These are phyloP conservation scores for Hermaeophaga mercurialis DNA, from an alignment of 2,888 invertebrate genomes.

Conservation along the genomic window DNA sequence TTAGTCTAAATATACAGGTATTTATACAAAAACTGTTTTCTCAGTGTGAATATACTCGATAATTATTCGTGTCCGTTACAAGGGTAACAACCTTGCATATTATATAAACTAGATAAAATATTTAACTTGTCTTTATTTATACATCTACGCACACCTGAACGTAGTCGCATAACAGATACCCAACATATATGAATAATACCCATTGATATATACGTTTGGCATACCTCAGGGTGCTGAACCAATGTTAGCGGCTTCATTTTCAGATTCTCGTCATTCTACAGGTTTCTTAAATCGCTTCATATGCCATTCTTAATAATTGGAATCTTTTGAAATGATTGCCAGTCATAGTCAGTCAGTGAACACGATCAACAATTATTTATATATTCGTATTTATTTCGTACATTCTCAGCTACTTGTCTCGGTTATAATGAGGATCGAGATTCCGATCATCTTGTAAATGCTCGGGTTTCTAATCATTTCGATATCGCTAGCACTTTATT, in stretches of 20 bases:
- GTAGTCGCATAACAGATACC: too few species aligned
- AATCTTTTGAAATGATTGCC: slow-evolving; percentile 14
- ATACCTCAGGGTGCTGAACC: slow-evolving; percentile 28
- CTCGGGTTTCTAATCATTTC: too few species aligned
- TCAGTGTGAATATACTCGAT: too few species aligned
- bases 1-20: too few species aligned
- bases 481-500: too few species aligned
- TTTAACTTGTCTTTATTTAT: too few species aligned
- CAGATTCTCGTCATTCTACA: slow-evolving; percentile 30
- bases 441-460: slow-evolving; percentile 9
- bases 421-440: slow-evolving; percentile 9
- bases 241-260: slow-evolving; percentile 30
- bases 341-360: slow-evolving; percentile 6
- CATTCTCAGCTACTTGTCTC: neutral
- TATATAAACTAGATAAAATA: too few species aligned
- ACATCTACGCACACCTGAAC: too few species aligned
- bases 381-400: slow-evolving; percentile 14
- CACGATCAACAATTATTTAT: slow-evolving; percentile 19
- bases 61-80: too few species aligned
- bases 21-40: too few species aligned
- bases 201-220: slow-evolving; percentile 17
- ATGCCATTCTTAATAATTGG: slow-evolving; percentile 32
- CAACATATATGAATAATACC: slow-evolving; percentile 1
- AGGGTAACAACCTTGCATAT: too few species aligned
- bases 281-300: slow-evolving; percentile 28